Conservation (phyloP, 2,888 invertebrate species). For the Lasius fuliginosus region DNA sequence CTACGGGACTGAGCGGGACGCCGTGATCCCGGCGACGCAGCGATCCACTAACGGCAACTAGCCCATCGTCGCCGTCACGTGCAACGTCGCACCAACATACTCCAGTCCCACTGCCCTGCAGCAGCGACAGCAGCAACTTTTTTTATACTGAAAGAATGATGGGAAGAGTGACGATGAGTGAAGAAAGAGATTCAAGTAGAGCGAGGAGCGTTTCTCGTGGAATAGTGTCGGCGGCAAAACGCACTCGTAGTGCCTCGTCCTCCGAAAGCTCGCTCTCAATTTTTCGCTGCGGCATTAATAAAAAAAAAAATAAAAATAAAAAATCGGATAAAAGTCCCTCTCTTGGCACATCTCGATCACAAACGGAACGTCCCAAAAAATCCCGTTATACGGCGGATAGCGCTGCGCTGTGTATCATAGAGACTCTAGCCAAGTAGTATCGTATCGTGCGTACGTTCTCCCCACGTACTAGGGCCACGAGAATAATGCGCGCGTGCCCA, state of each 20-base stretch:
- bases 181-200: constrained; percentile 3
- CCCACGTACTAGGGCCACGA: constrained; percentile 55
- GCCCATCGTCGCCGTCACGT: constrained; percentile 70
- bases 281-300: constrained; percentile 25
- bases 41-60: constrained; percentile 89
- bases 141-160: constrained; percentile 81
- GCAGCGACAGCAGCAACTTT: constrained; percentile 80
- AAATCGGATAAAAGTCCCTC: constrained; percentile 33
- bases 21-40: constrained; percentile 86
- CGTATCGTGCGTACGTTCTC: constrained; percentile 67
- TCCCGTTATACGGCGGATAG: constrained; percentile 82
- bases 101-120: constrained; percentile 84
- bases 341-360: constrained; percentile 55
- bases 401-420: constrained; percentile 83
- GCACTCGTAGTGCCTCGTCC: constrained; percentile 26
- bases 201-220: constrained; percentile 5
- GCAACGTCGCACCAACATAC: constrained; percentile 75
- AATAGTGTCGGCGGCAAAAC: constrained; percentile 13
- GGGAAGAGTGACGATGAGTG: constrained; percentile 30
- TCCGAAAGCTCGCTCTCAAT: constrained; percentile 23
- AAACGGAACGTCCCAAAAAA: constrained; percentile 62
- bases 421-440: constrained; percentile 83
- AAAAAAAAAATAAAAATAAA: neutral
- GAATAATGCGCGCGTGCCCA: constrained; percentile 27
- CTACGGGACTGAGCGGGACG: constrained; percentile 94